A percentile compares a stretch with the other conserved stretches of the same genome.
These are phyloP conservation scores for Brachypodius melanocephalos DNA, from an alignment of 2,113 vertebrate species.

Conservation along the genomic window DNA sequence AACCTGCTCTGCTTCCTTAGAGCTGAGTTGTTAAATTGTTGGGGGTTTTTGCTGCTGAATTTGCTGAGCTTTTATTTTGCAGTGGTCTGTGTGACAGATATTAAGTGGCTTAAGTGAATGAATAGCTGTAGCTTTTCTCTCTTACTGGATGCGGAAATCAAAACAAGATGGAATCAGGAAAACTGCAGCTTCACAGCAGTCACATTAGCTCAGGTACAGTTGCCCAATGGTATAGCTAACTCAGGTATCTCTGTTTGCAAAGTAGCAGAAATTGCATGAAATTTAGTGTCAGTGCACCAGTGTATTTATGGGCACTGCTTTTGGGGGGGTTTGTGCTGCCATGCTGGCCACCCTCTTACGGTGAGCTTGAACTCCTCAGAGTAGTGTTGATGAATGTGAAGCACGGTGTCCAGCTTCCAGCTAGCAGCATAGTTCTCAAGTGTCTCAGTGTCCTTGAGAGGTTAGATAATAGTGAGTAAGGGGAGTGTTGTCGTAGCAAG, in stretches of 20 bases:
- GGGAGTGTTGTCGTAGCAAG: not conserved
- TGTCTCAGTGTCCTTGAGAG: not conserved
- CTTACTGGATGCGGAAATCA: not conserved
- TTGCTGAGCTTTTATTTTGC: conserved; percentile 37
- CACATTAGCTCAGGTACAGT: not conserved
- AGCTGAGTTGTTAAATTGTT: not conserved
- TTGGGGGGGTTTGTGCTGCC: not conserved
- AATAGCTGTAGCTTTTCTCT: not conserved
- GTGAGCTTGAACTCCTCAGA: not conserved
- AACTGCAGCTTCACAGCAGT: not conserved
- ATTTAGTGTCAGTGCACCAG: not conserved
- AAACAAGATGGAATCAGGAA: not conserved
- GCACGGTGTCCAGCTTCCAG: not conserved
- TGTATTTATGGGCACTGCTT: rapidly evolving
- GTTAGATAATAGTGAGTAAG: not conserved
- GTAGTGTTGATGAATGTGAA: rapidly evolving
- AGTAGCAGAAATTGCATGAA: not conserved
- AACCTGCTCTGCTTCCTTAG: not conserved
- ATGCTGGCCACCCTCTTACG: not conserved
- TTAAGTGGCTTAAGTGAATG: not conserved
- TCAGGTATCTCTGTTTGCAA: not conserved
- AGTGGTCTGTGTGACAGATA: not conserved
- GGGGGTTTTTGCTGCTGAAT: not conserved
- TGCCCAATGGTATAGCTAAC: not conserved
- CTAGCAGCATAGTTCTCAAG: not conserved